Conservation (phyloP, 1,140 invertebrate species). For the Bombus difficillimus region DNA sequence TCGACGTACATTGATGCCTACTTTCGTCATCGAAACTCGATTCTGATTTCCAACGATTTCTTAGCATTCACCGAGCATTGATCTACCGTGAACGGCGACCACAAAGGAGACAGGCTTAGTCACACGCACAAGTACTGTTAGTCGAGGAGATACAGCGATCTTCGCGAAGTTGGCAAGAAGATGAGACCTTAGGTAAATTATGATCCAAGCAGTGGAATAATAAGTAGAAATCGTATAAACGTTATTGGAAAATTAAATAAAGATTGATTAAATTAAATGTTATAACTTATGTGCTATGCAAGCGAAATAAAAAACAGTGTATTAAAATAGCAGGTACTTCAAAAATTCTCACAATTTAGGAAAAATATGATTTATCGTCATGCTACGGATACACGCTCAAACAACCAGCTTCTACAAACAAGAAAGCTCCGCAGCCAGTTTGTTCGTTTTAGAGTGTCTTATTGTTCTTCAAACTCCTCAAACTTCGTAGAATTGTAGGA, state of each 20-base stretch:
- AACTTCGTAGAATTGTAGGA: too few relatives aligned
- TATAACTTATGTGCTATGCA: too few relatives aligned
- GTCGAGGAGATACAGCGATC: background rate
- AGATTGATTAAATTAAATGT: too few relatives aligned
- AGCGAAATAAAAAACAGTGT: background rate
- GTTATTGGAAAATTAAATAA: too few relatives aligned
- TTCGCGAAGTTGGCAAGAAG: background rate
- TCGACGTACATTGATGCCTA: conserved; percentile 17
- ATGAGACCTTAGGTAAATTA: background rate
- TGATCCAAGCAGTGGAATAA: too few relatives aligned
- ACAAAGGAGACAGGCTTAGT: background rate
- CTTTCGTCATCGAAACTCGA: conserved; percentile 55
- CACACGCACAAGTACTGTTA: background rate
- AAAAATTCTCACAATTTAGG: background rate
- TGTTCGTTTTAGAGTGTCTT: too few relatives aligned
- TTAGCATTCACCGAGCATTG: conserved; percentile 30
- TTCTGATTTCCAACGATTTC: conserved; percentile 51
- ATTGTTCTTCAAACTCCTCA: too few relatives aligned
- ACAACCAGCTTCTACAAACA: too few relatives aligned
- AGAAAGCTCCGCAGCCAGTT: too few relatives aligned
- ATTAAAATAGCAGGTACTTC: background rate
- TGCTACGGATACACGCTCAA: too few relatives aligned
- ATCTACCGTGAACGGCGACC: background rate
- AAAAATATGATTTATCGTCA: too few relatives aligned
- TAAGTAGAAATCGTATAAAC: background rate